phyloP scores from a whole-genome alignment of 2,113 vertebrate genomes.

The Xiphophorus hellerii region DNA sequence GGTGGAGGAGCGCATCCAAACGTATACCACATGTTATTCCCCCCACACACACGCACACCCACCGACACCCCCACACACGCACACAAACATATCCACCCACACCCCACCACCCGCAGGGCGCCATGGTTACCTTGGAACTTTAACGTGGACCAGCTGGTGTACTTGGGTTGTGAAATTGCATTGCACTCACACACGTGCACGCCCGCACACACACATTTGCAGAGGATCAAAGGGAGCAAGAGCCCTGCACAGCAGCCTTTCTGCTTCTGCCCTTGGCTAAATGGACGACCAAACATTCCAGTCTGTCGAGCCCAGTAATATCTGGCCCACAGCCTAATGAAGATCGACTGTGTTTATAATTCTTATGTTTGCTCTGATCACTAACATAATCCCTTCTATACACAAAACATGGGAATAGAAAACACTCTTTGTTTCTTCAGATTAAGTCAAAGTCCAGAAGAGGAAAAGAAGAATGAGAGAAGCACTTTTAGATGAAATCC shows the following conservation, averaged over 20 bases:
- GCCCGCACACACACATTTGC: constrained; percentile 56
- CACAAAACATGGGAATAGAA: constrained; percentile 66
- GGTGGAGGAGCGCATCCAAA: constrained; percentile 82
- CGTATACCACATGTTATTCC: constrained; percentile 85
- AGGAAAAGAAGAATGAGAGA: constrained; percentile 34
- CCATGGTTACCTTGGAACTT: constrained; percentile 88
- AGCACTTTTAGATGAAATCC: constrained; percentile 37
- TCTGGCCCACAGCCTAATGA: constrained; percentile 78
- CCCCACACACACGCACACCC: constrained; percentile 43
- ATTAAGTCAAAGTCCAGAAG: constrained; percentile 41
- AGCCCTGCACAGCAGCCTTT: constrained; percentile 80
- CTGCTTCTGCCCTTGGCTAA: constrained; percentile 82
- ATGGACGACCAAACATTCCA: constrained; percentile 84
- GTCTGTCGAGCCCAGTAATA: constrained; percentile 78
- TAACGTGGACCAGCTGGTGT: constrained; percentile 88
- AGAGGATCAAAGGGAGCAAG: constrained; percentile 81
- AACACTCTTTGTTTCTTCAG: constrained; percentile 63
- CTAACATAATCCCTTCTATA: constrained; percentile 75
- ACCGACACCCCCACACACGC: constrained; percentile 16
- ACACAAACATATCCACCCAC: constrained; percentile 52
- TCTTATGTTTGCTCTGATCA: constrained; percentile 79
- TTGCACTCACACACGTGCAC: constrained; percentile 60
- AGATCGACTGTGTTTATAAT: constrained; percentile 81
- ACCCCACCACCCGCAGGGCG: constrained; percentile 80
- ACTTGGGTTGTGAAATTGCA: constrained; percentile 87